Evolutionary conservation across 2,797 vertebrate genomes (phyloP), one percentile per base, ranked within the genome.

Genomic region (Varecia variegata): DNA sequence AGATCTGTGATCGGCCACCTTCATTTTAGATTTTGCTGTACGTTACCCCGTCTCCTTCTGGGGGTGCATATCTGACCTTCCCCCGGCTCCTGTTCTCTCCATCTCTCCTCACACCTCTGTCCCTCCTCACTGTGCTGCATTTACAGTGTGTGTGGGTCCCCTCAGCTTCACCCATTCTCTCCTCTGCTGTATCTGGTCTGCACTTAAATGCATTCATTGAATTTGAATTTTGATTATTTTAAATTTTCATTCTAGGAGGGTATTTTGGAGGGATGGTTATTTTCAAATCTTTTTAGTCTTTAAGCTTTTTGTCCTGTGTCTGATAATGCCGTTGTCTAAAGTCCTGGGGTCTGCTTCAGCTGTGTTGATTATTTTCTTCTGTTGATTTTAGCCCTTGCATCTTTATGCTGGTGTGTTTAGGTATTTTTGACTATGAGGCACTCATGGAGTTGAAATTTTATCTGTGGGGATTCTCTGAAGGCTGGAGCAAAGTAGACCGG

Each of bases 21-120:
- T 58, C 54, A 8, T 54, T 40, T 40, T 45, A 25, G 47, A 68
- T 38, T 32, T 35, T n/a, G 10, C 38, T 43, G 25, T 9, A 1
- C 1, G 1, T 18, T 17, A 11, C 17, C 47, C 47, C 43, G 27
- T 23, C 27, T 45, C 74, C 62, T 10, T n/a, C 35, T 5, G 13
- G 45, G n/a, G 18, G 38, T 15, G 10, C 1, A 17, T 6, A 27
- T 1, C 87, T 65, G 45, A 5, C 58, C n/a, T 11, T 10, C 9
- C 4, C 7, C 43, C 0, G 5, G 13, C 54, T 12, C 21, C 7
- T 30, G 38, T 25, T 20, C 13, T 17, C 40, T 21, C 5, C 0
- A 2, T 73, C 14, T 74, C 35, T 10, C 25, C 18, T 13, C 10
- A 8, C 15, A 5, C 27, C 20, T 54, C 9, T 43, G 38, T 56